These are phyloP conservation scores for Blomia tropicalis DNA, from an alignment of 2,888 invertebrate species.

Conservation along the genomic window DNA sequence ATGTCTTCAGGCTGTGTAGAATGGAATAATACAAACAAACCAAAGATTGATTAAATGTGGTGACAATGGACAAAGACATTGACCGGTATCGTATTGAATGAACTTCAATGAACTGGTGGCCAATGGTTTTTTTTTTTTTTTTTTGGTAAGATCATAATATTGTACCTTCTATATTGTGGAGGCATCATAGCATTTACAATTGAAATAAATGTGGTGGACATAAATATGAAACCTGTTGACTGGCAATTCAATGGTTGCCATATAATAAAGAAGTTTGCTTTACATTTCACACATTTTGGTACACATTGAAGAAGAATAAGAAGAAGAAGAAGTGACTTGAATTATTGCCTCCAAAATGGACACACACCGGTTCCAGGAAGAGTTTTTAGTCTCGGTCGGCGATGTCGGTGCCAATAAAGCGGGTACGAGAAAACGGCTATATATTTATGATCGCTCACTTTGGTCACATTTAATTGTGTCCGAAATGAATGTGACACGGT, in stretches of 20 bases:
- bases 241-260: neutral
- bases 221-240: slow-evolving; percentile 14
- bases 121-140: neutral
- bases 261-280: neutral
- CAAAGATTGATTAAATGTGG: slow-evolving; percentile 4
- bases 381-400: no score
- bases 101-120: neutral
- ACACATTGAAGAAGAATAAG: neutral
- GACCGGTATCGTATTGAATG: no score
- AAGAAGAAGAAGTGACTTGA: neutral
- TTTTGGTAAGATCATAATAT: slow-evolving; percentile 1
- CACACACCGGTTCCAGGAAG: slow-evolving; percentile 15
- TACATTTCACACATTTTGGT: neutral
- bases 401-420: neutral
- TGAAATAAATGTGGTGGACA: no score
- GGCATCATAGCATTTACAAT: no score
- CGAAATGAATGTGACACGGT: neutral
- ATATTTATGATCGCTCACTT: slow-evolving; percentile 13
- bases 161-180: no score
- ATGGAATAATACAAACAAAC: slow-evolving; percentile 8
- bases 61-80: no score
- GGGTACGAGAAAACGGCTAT: no score
- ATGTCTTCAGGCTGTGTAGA: no score
- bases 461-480: neutral
- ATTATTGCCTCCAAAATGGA: no score